A percentile compares a stretch with the other conserved stretches of the same genome.
These are phyloP conservation scores for Coptodon bakossiorum DNA, from an alignment of 2,113 vertebrate species.

Conservation along the genomic window DNA sequence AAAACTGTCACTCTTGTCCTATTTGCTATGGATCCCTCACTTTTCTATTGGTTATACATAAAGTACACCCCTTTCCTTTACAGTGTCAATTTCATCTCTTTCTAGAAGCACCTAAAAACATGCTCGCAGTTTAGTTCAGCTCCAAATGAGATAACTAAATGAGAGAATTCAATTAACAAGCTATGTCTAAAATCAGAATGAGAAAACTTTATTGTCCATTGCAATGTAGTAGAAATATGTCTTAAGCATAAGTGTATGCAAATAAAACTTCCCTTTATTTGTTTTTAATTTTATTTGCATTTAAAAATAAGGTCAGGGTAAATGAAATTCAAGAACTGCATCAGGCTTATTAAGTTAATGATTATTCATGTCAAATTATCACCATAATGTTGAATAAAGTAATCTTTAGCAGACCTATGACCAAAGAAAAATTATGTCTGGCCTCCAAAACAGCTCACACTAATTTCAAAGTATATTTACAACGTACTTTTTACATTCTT, in stretches of 20 bases:
- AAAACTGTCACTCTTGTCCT: neutral
- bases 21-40: neutral
- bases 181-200: neutral
- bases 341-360: neutral
- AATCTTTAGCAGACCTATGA: neutral
- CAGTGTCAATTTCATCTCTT: neutral
- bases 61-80: neutral
- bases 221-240: neutral
- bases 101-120: neutral
- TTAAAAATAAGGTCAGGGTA: neutral
- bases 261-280: neutral
- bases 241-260: neutral
- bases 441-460: neutral
- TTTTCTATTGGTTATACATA: neutral
- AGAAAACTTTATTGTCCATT: neutral
- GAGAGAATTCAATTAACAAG: neutral
- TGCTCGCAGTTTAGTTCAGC: neutral
- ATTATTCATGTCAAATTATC: neutral
- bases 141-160: neutral
- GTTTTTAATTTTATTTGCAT: neutral
- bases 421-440: neutral
- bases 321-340: neutral
- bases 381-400: neutral
- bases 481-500: too few species aligned
- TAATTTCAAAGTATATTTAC: neutral